phyloP scores from a whole-genome alignment of 37 sponge, comb jelly and placozoan genomes.

The Oopsacas minuta region DNA sequence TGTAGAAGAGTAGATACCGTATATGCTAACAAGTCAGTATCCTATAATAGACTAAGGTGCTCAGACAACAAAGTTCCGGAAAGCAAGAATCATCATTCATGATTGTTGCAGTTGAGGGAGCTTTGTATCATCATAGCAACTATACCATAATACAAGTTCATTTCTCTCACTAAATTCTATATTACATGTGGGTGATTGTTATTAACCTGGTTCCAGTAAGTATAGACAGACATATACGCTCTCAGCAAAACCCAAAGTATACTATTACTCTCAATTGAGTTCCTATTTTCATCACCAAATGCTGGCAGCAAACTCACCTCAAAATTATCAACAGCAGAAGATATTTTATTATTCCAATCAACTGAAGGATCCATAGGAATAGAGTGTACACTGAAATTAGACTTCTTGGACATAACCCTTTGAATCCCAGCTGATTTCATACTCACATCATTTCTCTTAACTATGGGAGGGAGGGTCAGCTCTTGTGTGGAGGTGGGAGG shows the following conservation, averaged over 20 bases:
- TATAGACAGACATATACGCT: no score
- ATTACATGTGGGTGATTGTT: not conserved
- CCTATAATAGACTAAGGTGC: not conserved
- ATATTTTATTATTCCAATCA: not conserved
- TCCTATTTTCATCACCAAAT: no score
- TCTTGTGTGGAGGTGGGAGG: not conserved
- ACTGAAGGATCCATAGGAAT: conserved; percentile 9
- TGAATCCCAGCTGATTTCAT: not conserved
- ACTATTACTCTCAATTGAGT: no score
- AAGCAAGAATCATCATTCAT: conserved; percentile 20
- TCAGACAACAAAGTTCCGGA: conserved; percentile 6
- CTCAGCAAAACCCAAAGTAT: no score
- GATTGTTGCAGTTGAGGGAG: conserved; percentile 17
- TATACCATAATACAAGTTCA: no score
- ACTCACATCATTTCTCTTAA: not conserved
- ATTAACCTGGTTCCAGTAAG: no score
- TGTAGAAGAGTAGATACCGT: no score
- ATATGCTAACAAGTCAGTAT: no score
- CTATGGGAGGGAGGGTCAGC: not conserved
- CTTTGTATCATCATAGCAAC: conserved; percentile 8
- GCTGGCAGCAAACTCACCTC: not conserved
- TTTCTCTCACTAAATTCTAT: no score
- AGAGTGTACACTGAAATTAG: not conserved
- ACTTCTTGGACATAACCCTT: not conserved
- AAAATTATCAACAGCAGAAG: not conserved